Base-by-base conservation (phyloP, 1,140 invertebrate genomes). In the Anastrepha ludens region DNA sequence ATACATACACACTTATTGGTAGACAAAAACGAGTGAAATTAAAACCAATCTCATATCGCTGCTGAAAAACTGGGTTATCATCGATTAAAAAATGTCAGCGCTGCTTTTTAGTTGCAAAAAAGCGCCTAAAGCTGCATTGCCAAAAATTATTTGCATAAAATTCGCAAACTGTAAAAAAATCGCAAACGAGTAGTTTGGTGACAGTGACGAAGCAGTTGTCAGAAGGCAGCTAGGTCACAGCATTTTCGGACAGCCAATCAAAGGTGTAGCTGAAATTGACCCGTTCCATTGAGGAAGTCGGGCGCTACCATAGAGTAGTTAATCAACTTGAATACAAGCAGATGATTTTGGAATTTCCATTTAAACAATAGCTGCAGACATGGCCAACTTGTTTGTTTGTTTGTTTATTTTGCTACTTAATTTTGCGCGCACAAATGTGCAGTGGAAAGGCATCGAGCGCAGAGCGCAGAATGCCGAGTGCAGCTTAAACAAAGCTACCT, bases 371-470 rank as follows among this genome's bases (percentile, higher is more conserved):
- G 3, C 39, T 74, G 67, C 41, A 44, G 41, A 74, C 67, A 74
- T 44, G 67, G 67, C 41, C 67, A 74, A 74, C 67, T 74, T 74
- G 67, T 74, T 74, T 74, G 29, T 74, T 74, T 74, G 29, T 29
- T 55, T 8, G 50, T 55, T 62, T 62, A 8, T 29, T n/a, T 7
- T 41, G 67, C 67, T 44, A 44, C 39, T 74, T 44, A 74, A 74
- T 44, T 47, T 74, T 44, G 41, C 67, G 67, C 41, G 67, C 67
- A 39, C 39, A 39, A 39, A 13, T 41, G 11, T 3, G 20, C 29
- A 67, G 64, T 67, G 29, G 39, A 67, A 67, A 9, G 2, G 64
- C n/a, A 0, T 1, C 9, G 60, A 62, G 60, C 9, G 60, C 9
- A 13, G 50, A 2, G 2, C 7, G 13, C 13, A 13, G 55, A 58